Evolutionary conservation across 2,797 vertebrate genomes (phyloP), one percentile per base, ranked within the genome.

Genomic region (Denticeps clupeoides): DNA sequence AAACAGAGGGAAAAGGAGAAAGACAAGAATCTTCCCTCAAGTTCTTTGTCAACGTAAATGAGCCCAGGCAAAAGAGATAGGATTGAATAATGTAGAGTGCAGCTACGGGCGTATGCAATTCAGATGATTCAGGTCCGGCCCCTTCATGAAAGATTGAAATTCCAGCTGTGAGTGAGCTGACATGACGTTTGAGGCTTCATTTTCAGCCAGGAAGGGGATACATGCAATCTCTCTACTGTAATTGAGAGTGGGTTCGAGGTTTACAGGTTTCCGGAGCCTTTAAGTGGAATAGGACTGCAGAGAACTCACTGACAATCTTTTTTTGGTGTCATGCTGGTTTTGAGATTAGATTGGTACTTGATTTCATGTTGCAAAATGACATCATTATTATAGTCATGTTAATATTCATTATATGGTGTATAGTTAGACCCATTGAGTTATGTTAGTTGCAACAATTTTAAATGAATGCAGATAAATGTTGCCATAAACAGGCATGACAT

Each of bases 31-130:
- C 65, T 60, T 28, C 55, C 55, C 63, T 69, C 65, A 62, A 56
- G 58, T 69, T 63, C 66, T 78, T 80, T 75, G 70, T 74, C 78
- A 74, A 76, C 68, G 75, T 61, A 74, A 71, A 77, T 71, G 72
- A 73, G 62, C 56, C 62, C 41, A 18, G 60, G 42, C 65, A 51
- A 57, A 62, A 62, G 68, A 73, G 68, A 70, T 42, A 54, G 49
- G 60, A 58, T 63, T 79, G 73, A 77, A 78, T 76, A 75, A 78
- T 80, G 72, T 56, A 74, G 56, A 57, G 55, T 45, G 53, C 48
- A 68, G 53, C 62, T 40, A 51, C 41, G 6, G 58, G 60, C 60
- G 57, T 53, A 22, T 15, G 21, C 22, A 11, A 28, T 28, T 3
- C n/a, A 9, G 13, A 8, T 32, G 15, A 6, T 15, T 32, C 15